Evolutionary conservation across 2,797 vertebrate species (phyloP), one percentile per base, ranked within the genome.

Genomic region (Oryzias dopingdopingensis): DNA sequence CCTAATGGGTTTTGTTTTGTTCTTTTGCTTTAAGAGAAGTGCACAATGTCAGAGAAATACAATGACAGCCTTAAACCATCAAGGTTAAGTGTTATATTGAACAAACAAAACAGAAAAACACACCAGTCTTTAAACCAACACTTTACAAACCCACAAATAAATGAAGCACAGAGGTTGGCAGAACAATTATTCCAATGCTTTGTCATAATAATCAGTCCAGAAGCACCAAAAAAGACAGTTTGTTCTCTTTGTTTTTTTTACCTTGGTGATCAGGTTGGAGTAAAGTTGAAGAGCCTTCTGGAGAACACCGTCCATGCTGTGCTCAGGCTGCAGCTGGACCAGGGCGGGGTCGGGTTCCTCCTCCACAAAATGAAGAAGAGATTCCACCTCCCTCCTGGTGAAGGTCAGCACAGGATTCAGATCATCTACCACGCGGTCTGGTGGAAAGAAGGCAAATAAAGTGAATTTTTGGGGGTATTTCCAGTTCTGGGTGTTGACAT

Each of bases 381-480:
- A 96, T 80, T 99, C 97, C 49, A 99, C 96, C 77, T 99, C 97
- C 61, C 95, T 92, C 29, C 94, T 89, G 16, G 96, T 99, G 74
- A 99, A 99, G 77, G 90, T 95, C 81, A 99, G 85, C 79, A 97
- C 93, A 0, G 97, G 97, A 81, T 98, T 99, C 80, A 98, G 89
- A 80, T 99, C 96, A 63, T 99, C 97, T 49, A 99, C 96, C 44
- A 99, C 96, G 0, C 97, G 95, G 85, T 98, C 97, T 99, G 75
- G 53, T 40, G 12, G 26, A 56, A 1, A 16, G 12, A 47, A 42
- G 15, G 5, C 12, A 37, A 37, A 18, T 18, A 18, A 18, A 18
- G 18, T 18, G 18, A 18, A 18, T 18, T 18, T 18, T 1, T 18
- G 18, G 18, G 18, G 18, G 18, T 18, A 18, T 18, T 18, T 18